Base-by-base conservation (phyloP, 2,888 invertebrate genomes). In the Caenorhabditis auriculariae region DNA sequence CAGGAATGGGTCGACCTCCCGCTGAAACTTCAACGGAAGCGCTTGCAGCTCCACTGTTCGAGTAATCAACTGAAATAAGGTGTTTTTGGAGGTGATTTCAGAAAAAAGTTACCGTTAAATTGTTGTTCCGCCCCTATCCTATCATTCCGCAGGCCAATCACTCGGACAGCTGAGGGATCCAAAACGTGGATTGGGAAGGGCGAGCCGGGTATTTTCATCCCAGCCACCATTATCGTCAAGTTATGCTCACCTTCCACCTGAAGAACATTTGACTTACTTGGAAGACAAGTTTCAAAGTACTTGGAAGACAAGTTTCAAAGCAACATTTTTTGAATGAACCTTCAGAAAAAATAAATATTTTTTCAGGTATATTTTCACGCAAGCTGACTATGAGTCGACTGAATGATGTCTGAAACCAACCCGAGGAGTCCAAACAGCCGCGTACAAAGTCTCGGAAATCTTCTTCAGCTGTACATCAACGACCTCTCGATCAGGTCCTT, bases 1-100 rank as follows among this genome's bases (percentile, higher is more conserved):
- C 48, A 2, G 68, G 61, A n/a, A 78, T 54, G 24, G 63, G 38
- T 32, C 73, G 63, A 6, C 66, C 66, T 19, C 72, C 76, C 29
- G 93, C 58, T 90, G 88, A 27, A 91, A 88, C 83, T 90, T 90
- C 84, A 0, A 91, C 90, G 0, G 89, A 88, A 6, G 93, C 75
- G n/a, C 78, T 89, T 3, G 93, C 91, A 52, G 90, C 88, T 1
- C 94, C 94, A 2, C 91, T 93, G 73, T 88, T 88, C 26, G 87
- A 86, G 2, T 89, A 87, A 70, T 89, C 88, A 44, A 91, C 90
- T 86, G 83, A 9, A 75, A 69, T 42, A 23, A 17, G 27, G 3
- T 15, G 23, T 15, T 5, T 44, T 29, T 32, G 12, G 28, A n/a
- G 12, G 21, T 24, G 19, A 17, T 23, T 17, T 19, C 7, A 32